Percentiles rank a stretch among this genome's conserved stretches.
These are phyloP conservation scores for Eurytemora carolleeae DNA, from an alignment of 1,140 invertebrate genomes.

Conservation along the genomic window DNA sequence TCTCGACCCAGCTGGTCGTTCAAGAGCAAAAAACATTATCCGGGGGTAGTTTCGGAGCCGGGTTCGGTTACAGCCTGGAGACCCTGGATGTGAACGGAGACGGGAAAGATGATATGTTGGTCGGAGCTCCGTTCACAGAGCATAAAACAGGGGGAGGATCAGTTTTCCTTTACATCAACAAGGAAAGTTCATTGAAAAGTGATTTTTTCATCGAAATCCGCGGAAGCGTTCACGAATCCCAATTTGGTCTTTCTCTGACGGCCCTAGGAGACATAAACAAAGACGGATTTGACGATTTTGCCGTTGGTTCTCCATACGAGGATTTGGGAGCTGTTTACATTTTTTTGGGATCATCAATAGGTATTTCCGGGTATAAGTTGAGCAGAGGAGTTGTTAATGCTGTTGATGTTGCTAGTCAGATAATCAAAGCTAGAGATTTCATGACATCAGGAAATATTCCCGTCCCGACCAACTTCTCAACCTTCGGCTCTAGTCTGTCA, in stretches of 20 bases:
- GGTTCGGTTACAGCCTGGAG: conserved; percentile 48
- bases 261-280: conserved; percentile 74
- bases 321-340: conserved; percentile 55
- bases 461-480: conserved; percentile 28
- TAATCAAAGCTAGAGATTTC: conserved; percentile 33
- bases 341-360: conserved; percentile 53
- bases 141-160: conserved; percentile 50
- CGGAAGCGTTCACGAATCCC: conserved; percentile 17
- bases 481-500: conserved; percentile 71
- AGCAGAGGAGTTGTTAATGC: conserved; percentile 25
- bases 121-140: conserved; percentile 80
- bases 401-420: conserved; percentile 24
- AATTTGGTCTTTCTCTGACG: conserved; percentile 66
- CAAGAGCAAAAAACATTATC: background rate
- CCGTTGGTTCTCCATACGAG: conserved; percentile 78
- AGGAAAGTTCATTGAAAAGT: background rate
- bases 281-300: conserved; percentile 69
- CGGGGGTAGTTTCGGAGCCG: conserved; percentile 45
- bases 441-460: conserved; percentile 23
- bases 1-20: background rate
- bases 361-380: conserved; percentile 51
- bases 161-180: conserved; percentile 65
- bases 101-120: conserved; percentile 60
- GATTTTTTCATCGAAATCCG: conserved; percentile 1
- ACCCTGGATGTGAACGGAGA: conserved; percentile 49